phyloP scores from a whole-genome alignment of 1,140 invertebrate species.

The Melitaea cinxia region DNA sequence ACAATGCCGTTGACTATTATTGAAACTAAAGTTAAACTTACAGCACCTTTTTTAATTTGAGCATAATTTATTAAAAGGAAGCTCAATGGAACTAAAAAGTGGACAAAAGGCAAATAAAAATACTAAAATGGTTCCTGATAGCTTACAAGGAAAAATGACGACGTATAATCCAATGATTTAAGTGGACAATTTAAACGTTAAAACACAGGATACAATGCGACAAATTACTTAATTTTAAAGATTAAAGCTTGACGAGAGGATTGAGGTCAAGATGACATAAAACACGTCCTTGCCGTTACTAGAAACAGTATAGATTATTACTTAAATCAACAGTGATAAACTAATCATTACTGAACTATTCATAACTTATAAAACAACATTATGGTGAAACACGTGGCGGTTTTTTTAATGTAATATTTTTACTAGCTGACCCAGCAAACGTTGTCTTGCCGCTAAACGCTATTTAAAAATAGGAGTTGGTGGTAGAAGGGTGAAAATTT shows the following conservation, averaged over 20 bases:
- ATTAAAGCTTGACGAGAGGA: conserved; percentile 11
- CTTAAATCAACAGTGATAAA: background rate
- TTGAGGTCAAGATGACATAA: conserved; percentile 15
- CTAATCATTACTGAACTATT: background rate
- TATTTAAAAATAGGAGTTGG: too few species aligned
- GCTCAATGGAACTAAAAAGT: background rate
- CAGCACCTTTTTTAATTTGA: background rate
- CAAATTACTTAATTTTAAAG: conserved; percentile 13
- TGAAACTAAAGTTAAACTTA: too few species aligned
- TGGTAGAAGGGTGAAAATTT: too few species aligned
- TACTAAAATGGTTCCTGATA: background rate
- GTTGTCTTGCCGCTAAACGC: too few species aligned
- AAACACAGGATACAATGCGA: conserved; percentile 7
- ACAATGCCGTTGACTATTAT: too few species aligned
- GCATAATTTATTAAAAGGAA: background rate
- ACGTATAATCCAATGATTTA: conserved; percentile 1
- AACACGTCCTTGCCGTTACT: conserved; percentile 4
- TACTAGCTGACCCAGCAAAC: too few species aligned
- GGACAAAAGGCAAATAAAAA: background rate
- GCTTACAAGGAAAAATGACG: conserved; percentile 5
- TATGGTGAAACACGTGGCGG: too few species aligned
- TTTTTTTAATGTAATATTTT: too few species aligned
- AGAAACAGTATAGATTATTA: background rate
- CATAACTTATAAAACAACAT: too few species aligned
- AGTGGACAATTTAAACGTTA: conserved; percentile 14